Percentiles rank a stretch among this genome's conserved stretches.
Conservation (phyloP, 1,140 invertebrate genomes). For the Aphelenchoides fujianensis region DNA sequence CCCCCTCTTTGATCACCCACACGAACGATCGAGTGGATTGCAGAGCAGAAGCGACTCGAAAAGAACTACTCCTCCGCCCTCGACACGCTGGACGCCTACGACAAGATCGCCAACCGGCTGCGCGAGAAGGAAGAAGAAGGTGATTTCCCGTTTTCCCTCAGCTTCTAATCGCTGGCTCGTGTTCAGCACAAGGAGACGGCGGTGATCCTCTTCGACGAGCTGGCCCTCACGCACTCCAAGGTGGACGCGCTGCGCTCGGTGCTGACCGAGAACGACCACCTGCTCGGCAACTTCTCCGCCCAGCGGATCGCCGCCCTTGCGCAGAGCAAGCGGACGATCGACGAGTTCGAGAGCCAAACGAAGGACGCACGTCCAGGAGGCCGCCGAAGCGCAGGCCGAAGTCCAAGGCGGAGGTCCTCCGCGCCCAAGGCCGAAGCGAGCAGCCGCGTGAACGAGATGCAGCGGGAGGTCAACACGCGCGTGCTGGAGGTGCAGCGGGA, state of each 20-base stretch:
- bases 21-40: no score
- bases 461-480: no score
- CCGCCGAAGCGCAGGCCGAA: not conserved
- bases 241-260: slow-evolving; percentile 27
- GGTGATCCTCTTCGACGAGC: slow-evolving; percentile 14
- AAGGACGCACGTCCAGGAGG: no score
- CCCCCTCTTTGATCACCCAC: no score
- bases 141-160: not conserved
- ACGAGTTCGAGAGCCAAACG: not conserved
- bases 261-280: slow-evolving; percentile 35
- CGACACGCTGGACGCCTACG: slow-evolving; percentile 2
- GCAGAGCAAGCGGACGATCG: slow-evolving; percentile 22
- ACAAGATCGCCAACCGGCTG: slow-evolving; percentile 1
- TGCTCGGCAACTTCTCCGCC: slow-evolving; percentile 39
- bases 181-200: slow-evolving; percentile 12
- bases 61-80: slow-evolving; percentile 10
- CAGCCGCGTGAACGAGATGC: not conserved
- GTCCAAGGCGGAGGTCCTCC: not conserved
- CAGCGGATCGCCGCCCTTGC: slow-evolving; percentile 17
- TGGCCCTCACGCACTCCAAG: not conserved
- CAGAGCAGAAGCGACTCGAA: not conserved
- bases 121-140: slow-evolving; percentile 15
- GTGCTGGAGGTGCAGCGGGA: no score
- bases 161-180: not conserved
- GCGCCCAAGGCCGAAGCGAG: not conserved